Evolutionary conservation across 1,140 invertebrate genomes (phyloP), one percentile per base, ranked within the genome.

Genomic region (Littorina saxatilis): DNA sequence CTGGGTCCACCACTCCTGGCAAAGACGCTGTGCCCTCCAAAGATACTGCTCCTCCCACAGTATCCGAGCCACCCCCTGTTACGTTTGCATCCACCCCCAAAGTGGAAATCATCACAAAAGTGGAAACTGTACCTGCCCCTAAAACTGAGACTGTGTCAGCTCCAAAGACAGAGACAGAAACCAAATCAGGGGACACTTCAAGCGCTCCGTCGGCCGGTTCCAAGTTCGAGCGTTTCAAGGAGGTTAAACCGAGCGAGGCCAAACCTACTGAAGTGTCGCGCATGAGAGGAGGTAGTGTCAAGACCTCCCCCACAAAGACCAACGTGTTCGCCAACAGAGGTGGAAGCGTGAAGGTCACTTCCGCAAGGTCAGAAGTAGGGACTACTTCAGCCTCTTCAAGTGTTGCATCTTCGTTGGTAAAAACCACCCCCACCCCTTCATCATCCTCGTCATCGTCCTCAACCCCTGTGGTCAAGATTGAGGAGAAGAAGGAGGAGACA

Each of bases 301-400:
- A 81, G 29, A 61, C 74, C 7, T 78, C 82, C 23, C 47, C 74
- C 13, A 37, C 74, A 35, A 83, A 83, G 50, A 32, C 77, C 20
- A 29, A 20, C 7, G 70, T 75, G 13, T 73, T 73, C 0, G n/a
- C 37, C 35, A 61, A 27, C 40, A 27, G 78, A 11, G 32, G 73
- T 50, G 58, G 63, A n/a, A 78, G 79, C 63, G 50, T 77, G 32
- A 83, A 83, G 68, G 66, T 37, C 5, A 17, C 43, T 37, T 29
- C 70, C 32, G 73, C 40, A 29, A 70, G 20, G 35, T 29, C 52
- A 74, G 83, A 55, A n/a, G 1, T 52, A 13, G 55, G 52, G 20
- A 37, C 79, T 37, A 52, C 32, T 50, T 35, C 27, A 5, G 27
- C n/a, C 39, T 11, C 79, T 35, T 43, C 75, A 27, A 15, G 37